Base-by-base conservation (phyloP, 2,113 vertebrate species). In the Macquaria australasica region DNA sequence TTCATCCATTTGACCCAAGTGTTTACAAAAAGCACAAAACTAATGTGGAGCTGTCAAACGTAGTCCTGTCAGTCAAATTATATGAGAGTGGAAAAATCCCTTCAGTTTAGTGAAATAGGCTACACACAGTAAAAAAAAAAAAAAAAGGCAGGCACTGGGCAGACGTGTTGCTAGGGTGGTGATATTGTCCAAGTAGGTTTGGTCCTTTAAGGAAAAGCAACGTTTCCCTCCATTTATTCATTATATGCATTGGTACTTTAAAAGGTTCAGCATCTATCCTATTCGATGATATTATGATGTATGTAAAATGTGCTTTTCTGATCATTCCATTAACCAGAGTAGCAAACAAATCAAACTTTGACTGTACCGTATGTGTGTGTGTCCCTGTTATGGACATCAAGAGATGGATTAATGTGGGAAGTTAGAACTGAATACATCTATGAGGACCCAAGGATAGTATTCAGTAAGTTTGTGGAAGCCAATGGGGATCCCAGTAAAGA, bases 111-210 rank as follows among this genome's bases (percentile, higher is more conserved):
- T 58, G 73, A 62, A 81, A 81, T 31, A 31, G 28, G 28, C 28
- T 59, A 66, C 21, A 39, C 59, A 63, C 71, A 64, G 73, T 82
- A 81, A 84, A 87, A 87, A 90, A 76, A 89, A 81, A 84, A 87
- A 87, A 90, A 76, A 89, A 31, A 31, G 28, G 75, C 72, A n/a
- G 53, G 69, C 28, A 34, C 37, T 72, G 76, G 77, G 50, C 74
- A 82, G 28, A 81, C 60, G 58, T 80, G 75, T 73, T 81, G 67
- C 62, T 21, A 51, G 53, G 77, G 23, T 23, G 20, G 71, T 55
- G 41, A 77, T 45, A 20, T 67, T 81, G 71, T 75, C 51, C 67
- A 66, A 68, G 45, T 39, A 39, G 68, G 25, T 75, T 67, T 79
- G 28, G 23, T 28, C 43, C 34, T 60, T 31, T 20, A 4, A 70